phyloP scores from a whole-genome alignment of 2,113 vertebrate genomes.

The Alethe diademata region DNA sequence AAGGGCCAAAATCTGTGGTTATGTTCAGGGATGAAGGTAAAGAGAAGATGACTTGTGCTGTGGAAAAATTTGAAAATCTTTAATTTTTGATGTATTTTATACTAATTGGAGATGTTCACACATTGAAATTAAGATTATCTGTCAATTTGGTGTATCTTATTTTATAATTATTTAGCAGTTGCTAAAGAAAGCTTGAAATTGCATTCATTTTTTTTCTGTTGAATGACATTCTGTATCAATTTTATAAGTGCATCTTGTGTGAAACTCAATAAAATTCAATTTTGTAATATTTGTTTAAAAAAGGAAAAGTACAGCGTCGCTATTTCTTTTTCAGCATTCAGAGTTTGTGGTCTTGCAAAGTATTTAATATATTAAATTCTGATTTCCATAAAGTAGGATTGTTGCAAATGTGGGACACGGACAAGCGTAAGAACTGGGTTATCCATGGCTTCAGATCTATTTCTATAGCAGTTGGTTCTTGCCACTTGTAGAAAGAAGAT shows the following conservation, averaged over 20 bases:
- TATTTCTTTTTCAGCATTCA: constrained; percentile 43
- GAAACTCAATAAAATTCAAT: constrained; percentile 83
- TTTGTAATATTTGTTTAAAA: constrained; percentile 85
- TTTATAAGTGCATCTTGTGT: constrained; percentile 86
- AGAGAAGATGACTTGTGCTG: neutral
- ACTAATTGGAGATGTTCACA: constrained; percentile 58
- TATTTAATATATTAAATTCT: neutral
- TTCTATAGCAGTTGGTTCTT: neutral
- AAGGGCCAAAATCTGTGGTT: neutral
- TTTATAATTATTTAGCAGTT: constrained; percentile 65
- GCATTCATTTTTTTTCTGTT: constrained; percentile 69
- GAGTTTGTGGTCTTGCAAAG: neutral
- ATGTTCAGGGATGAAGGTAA: neutral
- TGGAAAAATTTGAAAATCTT: constrained; percentile 32
- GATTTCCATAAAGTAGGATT: neutral
- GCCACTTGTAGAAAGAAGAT: neutral
- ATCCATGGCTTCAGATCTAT: neutral
- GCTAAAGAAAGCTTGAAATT: constrained; percentile 65
- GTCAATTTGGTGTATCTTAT: constrained; percentile 55
- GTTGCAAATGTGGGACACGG: rapidly evolving
- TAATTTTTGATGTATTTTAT: constrained; percentile 49
- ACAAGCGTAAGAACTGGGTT: neutral
- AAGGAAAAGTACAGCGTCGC: constrained; percentile 42
- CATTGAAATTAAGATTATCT: constrained; percentile 52
- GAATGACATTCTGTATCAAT: constrained; percentile 80